Evolutionary conservation across 2,797 vertebrate genomes (phyloP).

Genomic region (Xiphorhynchus erythropygius): DNA sequence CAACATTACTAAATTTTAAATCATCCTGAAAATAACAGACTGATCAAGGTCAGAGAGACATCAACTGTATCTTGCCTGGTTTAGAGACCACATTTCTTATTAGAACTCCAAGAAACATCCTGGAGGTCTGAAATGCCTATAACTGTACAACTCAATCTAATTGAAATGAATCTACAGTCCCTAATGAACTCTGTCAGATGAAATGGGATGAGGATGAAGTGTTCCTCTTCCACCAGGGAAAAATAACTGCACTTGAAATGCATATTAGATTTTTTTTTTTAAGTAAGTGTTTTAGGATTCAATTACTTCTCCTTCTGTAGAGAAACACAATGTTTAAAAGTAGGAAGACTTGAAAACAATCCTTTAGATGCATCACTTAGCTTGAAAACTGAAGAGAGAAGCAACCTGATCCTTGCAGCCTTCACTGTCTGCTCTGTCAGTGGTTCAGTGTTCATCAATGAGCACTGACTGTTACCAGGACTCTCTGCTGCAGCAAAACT

Average conservation of each 20-base stretch:
- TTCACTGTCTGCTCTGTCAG: not conserved
- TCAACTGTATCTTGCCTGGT: not conserved
- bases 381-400: conserved; percentile 14
- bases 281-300: conserved; percentile 46
- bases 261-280: not conserved
- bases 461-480: not conserved
- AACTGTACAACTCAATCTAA: conserved; percentile 9
- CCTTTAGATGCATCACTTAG: conserved; percentile 18
- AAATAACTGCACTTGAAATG: conserved; percentile 30
- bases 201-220: conserved; percentile 35
- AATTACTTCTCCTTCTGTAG: conserved; percentile 27
- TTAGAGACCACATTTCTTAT: not conserved
- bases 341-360: conserved; percentile 11
- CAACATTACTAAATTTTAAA: not conserved
- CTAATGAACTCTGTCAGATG: conserved; percentile 53
- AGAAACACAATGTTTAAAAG: conserved; percentile 43
- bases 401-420: conserved; percentile 21
- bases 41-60: not conserved
- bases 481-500: not conserved
- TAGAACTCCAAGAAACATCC: not conserved
- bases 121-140: not conserved
- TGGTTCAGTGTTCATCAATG: not conserved
- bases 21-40: not conserved
- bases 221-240: conserved; percentile 42
- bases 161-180: conserved; percentile 11